Conservation (phyloP, 2,888 invertebrate genomes). For the Aporophyla lueneburgensis region DNA sequence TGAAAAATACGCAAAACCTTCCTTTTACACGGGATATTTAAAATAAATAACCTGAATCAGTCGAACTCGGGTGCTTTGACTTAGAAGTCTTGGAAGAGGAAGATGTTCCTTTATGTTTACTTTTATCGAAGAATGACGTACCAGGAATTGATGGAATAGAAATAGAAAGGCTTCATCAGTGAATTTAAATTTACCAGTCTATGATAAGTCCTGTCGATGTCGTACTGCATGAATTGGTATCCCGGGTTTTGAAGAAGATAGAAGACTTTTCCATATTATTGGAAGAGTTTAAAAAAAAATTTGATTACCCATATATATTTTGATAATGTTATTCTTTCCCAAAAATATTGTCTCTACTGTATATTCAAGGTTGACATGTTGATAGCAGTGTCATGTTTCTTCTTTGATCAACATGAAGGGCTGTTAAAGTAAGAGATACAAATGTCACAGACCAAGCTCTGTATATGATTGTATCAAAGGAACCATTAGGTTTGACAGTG, state of each 20-base stretch:
- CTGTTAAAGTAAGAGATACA: slow-evolving; percentile 1
- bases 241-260: too few relatives aligned
- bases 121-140: neutral
- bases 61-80: slow-evolving; percentile 15
- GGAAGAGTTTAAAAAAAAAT: too few relatives aligned
- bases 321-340: neutral
- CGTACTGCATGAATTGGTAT: too few relatives aligned
- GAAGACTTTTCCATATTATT: too few relatives aligned
- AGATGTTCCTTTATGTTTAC: neutral
- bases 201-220: too few relatives aligned
- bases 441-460: slow-evolving; percentile 4
- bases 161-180: too few relatives aligned
- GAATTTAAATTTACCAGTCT: too few relatives aligned
- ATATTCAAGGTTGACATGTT: slow-evolving; percentile 21
- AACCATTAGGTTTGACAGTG: slow-evolving; percentile 17
- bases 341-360: neutral
- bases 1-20: slow-evolving; percentile 62
- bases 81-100: neutral
- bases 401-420: slow-evolving; percentile 46
- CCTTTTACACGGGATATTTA: slow-evolving; percentile 52
- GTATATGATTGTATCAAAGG: slow-evolving; percentile 23
- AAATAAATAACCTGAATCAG: slow-evolving; percentile 59
- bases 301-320: too few relatives aligned
- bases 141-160: neutral
- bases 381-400: slow-evolving; percentile 13